Conservation (phyloP, 1,140 invertebrate species). For the Teleogryllus occipitalis region DNA sequence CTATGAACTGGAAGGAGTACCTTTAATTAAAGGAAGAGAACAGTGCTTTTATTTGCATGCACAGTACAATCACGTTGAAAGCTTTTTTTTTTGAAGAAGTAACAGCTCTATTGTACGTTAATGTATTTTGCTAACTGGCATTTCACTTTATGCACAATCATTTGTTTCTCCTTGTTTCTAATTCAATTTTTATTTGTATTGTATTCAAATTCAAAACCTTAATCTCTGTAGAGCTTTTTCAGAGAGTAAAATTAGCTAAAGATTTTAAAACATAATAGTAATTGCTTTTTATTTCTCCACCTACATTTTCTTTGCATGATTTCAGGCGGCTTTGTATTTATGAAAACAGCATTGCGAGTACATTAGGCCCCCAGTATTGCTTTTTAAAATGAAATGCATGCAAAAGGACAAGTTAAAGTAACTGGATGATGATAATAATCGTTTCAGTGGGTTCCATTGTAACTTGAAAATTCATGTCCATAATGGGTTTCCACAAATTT, state of each 20-base stretch:
- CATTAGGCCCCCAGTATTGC: slow-evolving; percentile 21
- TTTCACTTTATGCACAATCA: slow-evolving; percentile 19
- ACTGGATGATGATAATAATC: slow-evolving; percentile 23
- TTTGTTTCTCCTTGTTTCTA: slow-evolving; percentile 18
- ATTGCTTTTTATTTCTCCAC: slow-evolving; percentile 23
- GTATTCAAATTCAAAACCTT: slow-evolving; percentile 22
- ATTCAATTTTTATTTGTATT: slow-evolving; percentile 24
- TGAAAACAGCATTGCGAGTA: slow-evolving; percentile 22
- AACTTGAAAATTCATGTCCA: slow-evolving; percentile 11
- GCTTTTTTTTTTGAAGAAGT: slow-evolving; percentile 11
- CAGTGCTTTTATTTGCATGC: slow-evolving; percentile 16
- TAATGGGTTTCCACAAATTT: slow-evolving; percentile 6
- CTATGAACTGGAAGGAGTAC: slow-evolving; percentile 1
- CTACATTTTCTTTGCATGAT: slow-evolving; percentile 24
- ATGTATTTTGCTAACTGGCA: slow-evolving; percentile 19
- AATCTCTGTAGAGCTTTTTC: slow-evolving; percentile 22
- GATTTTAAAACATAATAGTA: slow-evolving; percentile 19
- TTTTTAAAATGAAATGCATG: slow-evolving; percentile 16
- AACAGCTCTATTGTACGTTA: slow-evolving; percentile 9
- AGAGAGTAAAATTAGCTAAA: slow-evolving; percentile 22
- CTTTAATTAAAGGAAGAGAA: neutral
- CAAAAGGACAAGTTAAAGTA: slow-evolving; percentile 25
- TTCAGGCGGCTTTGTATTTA: slow-evolving; percentile 24
- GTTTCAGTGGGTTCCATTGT: neutral
- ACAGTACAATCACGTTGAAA: slow-evolving; percentile 8